A percentile compares a stretch with the other conserved stretches of the same genome.
These are phyloP conservation scores for Eutolmus rufibarbis DNA, from an alignment of 2,888 invertebrate species.

Conservation along the genomic window DNA sequence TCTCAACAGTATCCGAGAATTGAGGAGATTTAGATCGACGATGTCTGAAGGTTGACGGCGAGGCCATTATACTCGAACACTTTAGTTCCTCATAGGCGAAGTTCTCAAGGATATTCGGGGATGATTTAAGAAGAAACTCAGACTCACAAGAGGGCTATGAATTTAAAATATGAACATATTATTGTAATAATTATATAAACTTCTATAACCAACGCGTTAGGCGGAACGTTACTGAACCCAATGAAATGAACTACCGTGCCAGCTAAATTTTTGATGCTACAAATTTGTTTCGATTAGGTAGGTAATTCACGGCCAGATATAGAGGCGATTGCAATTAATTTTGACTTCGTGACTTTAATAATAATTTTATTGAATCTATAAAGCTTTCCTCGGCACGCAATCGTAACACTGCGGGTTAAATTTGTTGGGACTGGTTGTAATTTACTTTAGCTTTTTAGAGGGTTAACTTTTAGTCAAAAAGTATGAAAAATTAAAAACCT, in stretches of 20 bases:
- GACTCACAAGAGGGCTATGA: conserved; percentile 50
- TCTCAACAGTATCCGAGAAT: conserved; percentile 60
- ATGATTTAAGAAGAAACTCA: conserved; percentile 58
- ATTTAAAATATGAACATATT: not conserved
- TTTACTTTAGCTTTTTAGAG: not conserved
- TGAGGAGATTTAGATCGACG: conserved; percentile 54
- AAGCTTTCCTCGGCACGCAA: not conserved
- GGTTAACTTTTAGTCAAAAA: no score
- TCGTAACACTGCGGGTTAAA: not conserved
- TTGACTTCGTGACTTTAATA: conserved; percentile 9
- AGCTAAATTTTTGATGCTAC: not conserved
- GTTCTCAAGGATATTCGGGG: conserved; percentile 61
- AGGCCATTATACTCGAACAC: conserved; percentile 47
- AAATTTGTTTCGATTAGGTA: conserved; percentile 41
- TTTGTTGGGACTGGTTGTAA: not conserved
- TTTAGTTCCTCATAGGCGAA: conserved; percentile 58
- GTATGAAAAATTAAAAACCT: no score
- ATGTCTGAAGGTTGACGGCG: conserved; percentile 46
- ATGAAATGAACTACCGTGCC: not conserved
- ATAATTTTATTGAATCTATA: not conserved
- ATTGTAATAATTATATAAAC: not conserved
- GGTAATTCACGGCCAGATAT: conserved; percentile 42
- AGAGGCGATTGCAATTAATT: conserved; percentile 37
- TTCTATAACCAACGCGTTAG: not conserved
- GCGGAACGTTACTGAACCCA: not conserved